These are phyloP conservation scores for Pithys albifrons DNA, from an alignment of 2,113 vertebrate genomes.

Conservation along the genomic window DNA sequence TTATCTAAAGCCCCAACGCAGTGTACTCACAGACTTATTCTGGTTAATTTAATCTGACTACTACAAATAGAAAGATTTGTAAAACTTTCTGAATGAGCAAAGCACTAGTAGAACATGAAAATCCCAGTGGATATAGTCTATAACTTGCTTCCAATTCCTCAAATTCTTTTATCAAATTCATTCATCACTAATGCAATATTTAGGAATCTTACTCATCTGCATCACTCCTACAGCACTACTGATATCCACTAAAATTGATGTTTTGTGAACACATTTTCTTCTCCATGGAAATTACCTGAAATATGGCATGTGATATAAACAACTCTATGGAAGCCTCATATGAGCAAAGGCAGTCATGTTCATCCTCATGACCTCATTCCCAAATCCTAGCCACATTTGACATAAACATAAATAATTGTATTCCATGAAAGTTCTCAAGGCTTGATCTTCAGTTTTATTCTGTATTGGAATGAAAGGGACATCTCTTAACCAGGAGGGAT, in stretches of 20 bases:
- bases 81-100: not conserved
- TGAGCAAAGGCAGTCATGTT: not conserved
- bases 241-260: not conserved
- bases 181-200: not conserved
- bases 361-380: not conserved
- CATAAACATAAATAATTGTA: not conserved
- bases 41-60: not conserved
- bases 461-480: not conserved
- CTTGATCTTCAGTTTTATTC: not conserved
- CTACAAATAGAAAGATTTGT: not conserved
- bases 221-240: not conserved
- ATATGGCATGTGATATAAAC: rapidly evolving
- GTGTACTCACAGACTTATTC: not conserved
- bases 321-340: not conserved
- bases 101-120: not conserved
- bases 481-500: not conserved
- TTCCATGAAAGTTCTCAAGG: not conserved
- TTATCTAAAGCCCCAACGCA: not conserved
- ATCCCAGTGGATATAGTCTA: not conserved
- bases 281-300: not conserved
- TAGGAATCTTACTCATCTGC: not conserved
- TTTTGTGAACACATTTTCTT: not conserved
- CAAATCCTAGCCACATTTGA: not conserved
- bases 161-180: not conserved
- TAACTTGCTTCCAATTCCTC: not conserved